Conservation (phyloP, 1,140 invertebrate genomes). For the Heliconius congener region DNA sequence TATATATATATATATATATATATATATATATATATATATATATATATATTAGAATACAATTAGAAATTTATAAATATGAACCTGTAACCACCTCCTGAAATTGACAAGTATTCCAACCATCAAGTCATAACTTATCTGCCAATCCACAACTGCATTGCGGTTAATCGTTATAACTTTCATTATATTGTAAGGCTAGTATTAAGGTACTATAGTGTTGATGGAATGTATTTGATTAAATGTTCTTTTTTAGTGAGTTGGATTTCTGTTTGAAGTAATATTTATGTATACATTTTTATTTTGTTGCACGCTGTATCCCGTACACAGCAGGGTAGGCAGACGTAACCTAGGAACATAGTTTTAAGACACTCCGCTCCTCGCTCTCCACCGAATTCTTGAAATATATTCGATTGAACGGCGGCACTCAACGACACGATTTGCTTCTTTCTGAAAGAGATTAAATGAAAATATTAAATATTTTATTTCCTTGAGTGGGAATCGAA, state of each 20-base stretch:
- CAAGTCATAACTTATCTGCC: background rate
- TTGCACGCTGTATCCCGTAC: too few species aligned
- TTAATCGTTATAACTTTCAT: constrained; percentile 4
- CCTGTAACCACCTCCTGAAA: background rate
- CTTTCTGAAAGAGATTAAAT: background rate
- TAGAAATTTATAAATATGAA: background rate
- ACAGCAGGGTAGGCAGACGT: too few species aligned
- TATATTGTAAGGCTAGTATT: background rate
- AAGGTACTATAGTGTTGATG: background rate
- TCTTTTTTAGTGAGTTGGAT: background rate
- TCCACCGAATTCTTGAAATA: background rate
- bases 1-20: too few species aligned
- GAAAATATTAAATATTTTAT: background rate
- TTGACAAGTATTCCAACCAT: background rate
- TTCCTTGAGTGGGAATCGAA: background rate
- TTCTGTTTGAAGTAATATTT: background rate
- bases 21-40: too few species aligned
- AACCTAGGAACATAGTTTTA: too few species aligned
- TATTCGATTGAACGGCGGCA: background rate
- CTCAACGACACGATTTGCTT: background rate
- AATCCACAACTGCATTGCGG: constrained; percentile 12
- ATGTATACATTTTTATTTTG: background rate
- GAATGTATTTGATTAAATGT: background rate
- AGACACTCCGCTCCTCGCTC: background rate
- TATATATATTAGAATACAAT: too few species aligned